Evolutionary conservation across 2,113 vertebrate species (phyloP), one percentile per base, ranked within the genome.

Genomic region (Pomatorhinus ruficollis): DNA sequence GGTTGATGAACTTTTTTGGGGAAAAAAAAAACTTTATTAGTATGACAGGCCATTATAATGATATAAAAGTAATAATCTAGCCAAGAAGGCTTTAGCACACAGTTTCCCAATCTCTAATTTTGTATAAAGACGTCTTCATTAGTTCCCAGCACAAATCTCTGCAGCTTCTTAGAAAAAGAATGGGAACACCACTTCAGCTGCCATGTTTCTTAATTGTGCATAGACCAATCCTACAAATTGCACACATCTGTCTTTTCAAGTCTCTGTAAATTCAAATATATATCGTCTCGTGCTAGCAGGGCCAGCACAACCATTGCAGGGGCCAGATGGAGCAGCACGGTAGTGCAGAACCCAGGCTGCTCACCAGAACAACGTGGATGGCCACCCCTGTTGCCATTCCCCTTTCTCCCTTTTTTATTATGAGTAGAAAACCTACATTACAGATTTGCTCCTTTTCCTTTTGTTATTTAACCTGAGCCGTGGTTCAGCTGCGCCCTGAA

Each of bases 11-110:
- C 68, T 84, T 94, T 89, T 95, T 89, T 37, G 0, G 20, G 15
- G 4, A 1, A 42, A 88, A 81, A 49, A 56, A 15, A 4, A 6
- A 30, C 42, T 80, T 81, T 93, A 50, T 56, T 82, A 64, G 44
- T 40, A 76, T 2, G 44, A 92, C 83, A 96, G 76, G 65, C 35
- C 72, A 89, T 96, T 94, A 92, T 82, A 89, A 92, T 78, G 72
- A 92, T 87, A 93, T 83, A 97, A 95, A 96, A 87, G 81, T 87
- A 94, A 91, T 92, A 91, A 92, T 72, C 70, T 33, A 76, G 42
- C 63, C 64, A 89, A 81, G 57, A 11, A 81, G 53, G 49, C 19
- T 87, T 89, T 92, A 90, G 44, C 65, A 60, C 56, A 40, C 16
- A 69, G 22, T 79, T 95, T 90, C 27, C 44, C 49, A 50, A 69